Evolutionary conservation across 2,888 invertebrate species (phyloP).

Genomic region (Ommatoiulus sabulosus): DNA sequence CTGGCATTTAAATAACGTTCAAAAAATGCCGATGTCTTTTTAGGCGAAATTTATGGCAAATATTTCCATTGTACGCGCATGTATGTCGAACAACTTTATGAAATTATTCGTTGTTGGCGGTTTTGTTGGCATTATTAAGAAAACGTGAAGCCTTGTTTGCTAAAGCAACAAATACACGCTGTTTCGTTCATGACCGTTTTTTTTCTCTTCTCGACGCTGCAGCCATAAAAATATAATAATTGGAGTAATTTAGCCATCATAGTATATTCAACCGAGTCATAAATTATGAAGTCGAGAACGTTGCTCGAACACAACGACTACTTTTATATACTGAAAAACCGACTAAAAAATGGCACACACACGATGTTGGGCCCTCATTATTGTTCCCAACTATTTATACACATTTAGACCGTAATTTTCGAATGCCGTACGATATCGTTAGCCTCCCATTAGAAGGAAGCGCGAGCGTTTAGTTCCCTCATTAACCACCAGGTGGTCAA

Average conservation of each 20-base stretch:
- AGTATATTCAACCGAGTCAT: conserved; percentile 55
- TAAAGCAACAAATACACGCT: conserved; percentile 28
- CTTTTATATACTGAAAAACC: conserved; percentile 42
- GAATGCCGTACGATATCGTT: conserved; percentile 28
- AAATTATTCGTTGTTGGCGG: conserved; percentile 43
- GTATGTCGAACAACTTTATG: conserved; percentile 38
- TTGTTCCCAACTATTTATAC: conserved; percentile 47
- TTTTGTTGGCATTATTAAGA: conserved; percentile 48
- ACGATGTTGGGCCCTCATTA: conserved; percentile 47
- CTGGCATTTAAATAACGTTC: conserved; percentile 32
- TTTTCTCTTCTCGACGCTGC: background rate
- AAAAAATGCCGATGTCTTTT: conserved; percentile 52
- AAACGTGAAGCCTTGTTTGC: conserved; percentile 49
- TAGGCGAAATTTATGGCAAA: conserved; percentile 30
- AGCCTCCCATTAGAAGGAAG: conserved; percentile 32
- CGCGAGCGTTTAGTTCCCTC: conserved; percentile 10
- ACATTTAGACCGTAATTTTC: conserved; percentile 48
- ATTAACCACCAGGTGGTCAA: conserved; percentile 40
- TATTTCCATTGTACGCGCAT: conserved; percentile 18
- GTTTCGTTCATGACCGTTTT: conserved; percentile 19
- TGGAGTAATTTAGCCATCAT: conserved; percentile 58
- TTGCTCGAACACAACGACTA: conserved; percentile 45
- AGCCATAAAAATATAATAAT: conserved; percentile 54
- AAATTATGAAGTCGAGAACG: conserved; percentile 52
- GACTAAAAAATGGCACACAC: conserved; percentile 49